Evolutionary conservation across 2,113 vertebrate species (phyloP).

Genomic region (Motacilla alba): DNA sequence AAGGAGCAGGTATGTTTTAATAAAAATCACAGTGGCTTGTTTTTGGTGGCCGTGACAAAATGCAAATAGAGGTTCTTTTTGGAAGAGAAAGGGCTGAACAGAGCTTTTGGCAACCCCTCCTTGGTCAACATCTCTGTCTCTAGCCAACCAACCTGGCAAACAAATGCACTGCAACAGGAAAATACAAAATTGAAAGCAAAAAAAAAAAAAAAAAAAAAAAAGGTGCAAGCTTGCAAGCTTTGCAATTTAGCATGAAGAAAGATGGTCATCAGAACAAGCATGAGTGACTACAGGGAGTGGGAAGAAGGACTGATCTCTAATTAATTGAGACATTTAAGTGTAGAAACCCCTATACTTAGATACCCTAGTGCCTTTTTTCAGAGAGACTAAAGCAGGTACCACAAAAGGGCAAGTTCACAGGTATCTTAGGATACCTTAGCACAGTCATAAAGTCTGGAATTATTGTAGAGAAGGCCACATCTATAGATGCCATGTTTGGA

Average conservation of each 20-base stretch:
- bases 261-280: accelerated
- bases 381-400: neutral
- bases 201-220: neutral
- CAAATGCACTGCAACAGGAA: constrained; percentile 3
- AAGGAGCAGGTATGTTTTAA: neutral
- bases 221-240: neutral
- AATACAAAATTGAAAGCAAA: neutral
- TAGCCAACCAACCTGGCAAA: constrained; percentile 21
- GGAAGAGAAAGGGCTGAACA: neutral
- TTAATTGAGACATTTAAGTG: neutral
- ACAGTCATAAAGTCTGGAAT: neutral
- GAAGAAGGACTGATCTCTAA: neutral
- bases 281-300: neutral
- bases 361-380: neutral
- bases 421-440: neutral
- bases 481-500: neutral
- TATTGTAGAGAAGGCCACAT: neutral
- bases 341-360: neutral
- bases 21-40: neutral
- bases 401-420: accelerated
- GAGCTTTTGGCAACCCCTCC: neutral
- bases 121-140: neutral
- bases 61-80: neutral
- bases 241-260: neutral
- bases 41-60: neutral